Conservation (phyloP, 2,797 vertebrate genomes). For the Poecilia picta region DNA sequence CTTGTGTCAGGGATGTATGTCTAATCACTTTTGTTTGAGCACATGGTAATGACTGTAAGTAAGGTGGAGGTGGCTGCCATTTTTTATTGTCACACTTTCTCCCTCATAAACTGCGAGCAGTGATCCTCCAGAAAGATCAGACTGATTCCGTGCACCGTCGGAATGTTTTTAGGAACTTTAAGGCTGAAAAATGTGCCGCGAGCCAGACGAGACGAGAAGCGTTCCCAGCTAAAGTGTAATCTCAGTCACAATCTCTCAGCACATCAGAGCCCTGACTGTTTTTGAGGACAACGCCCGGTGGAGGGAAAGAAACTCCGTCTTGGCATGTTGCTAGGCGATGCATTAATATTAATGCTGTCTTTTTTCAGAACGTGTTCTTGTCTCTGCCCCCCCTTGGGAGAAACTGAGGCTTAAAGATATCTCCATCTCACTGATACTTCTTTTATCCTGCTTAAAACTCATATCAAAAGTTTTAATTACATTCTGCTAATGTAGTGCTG, state of each 20-base stretch:
- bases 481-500: constrained; percentile 46
- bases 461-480: constrained; percentile 71
- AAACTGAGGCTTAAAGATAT: constrained; percentile 69
- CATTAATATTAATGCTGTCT: constrained; percentile 77
- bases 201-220: background rate
- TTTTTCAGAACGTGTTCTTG: constrained; percentile 58
- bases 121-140: constrained; percentile 17
- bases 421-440: constrained; percentile 64
- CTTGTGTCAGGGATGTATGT: constrained; percentile 41
- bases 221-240: constrained; percentile 40
- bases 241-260: constrained; percentile 39
- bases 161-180: constrained; percentile 32
- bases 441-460: constrained; percentile 66
- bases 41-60: constrained; percentile 27
- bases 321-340: constrained; percentile 72
- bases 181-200: background rate
- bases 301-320: constrained; percentile 54
- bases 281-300: constrained; percentile 47
- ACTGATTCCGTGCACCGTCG: constrained; percentile 23
- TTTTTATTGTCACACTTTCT: constrained; percentile 22
- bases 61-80: constrained; percentile 31
- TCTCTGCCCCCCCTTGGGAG: constrained; percentile 57
- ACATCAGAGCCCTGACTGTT: constrained; percentile 52
- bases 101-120: constrained; percentile 14
- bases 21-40: constrained; percentile 41